phyloP scores from a whole-genome alignment of 2,797 vertebrate genomes.

The Ctenopoma multispine region DNA sequence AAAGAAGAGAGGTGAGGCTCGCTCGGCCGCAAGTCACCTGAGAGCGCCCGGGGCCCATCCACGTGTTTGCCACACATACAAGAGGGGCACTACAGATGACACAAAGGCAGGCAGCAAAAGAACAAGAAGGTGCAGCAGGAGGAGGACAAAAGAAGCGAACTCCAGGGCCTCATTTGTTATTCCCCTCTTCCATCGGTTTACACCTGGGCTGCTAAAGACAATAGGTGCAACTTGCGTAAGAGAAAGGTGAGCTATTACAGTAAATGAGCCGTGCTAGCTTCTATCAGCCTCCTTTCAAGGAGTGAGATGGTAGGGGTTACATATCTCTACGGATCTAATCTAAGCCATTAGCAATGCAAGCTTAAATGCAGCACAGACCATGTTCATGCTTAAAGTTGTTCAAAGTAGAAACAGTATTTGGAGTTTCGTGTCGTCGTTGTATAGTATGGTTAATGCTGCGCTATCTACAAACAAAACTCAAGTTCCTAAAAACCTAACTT shows the following conservation, averaged over 20 bases:
- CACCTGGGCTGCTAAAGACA: slow-evolving; percentile 38
- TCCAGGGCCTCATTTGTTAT: slow-evolving; percentile 40
- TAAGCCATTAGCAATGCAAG: slow-evolving; percentile 1
- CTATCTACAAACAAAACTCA: too few relatives aligned
- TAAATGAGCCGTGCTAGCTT: slow-evolving; percentile 10
- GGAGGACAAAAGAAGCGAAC: slow-evolving; percentile 45
- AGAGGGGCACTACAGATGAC: slow-evolving; percentile 52
- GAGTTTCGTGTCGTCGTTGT: too few relatives aligned
- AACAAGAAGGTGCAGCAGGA: slow-evolving; percentile 51
- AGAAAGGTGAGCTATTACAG: slow-evolving; percentile 17
- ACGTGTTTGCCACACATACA: slow-evolving; percentile 63
- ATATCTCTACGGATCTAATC: slow-evolving; percentile 5
- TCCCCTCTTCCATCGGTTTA: slow-evolving; percentile 51
- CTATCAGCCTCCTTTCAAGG: slow-evolving; percentile 27
- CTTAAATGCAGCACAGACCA: neutral
- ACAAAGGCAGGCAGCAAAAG: slow-evolving; percentile 61
- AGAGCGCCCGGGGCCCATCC: slow-evolving; percentile 66
- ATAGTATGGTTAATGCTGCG: too few relatives aligned
- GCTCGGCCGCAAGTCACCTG: slow-evolving; percentile 71
- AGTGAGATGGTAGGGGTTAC: slow-evolving; percentile 11
- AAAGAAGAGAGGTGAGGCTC: slow-evolving; percentile 68
- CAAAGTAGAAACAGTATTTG: too few relatives aligned
- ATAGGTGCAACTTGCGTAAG: slow-evolving; percentile 17
- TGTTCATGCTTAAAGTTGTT: neutral
- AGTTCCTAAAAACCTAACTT: too few relatives aligned